Conservation (phyloP, 1,140 invertebrate genomes). For the Magallana angulata region DNA sequence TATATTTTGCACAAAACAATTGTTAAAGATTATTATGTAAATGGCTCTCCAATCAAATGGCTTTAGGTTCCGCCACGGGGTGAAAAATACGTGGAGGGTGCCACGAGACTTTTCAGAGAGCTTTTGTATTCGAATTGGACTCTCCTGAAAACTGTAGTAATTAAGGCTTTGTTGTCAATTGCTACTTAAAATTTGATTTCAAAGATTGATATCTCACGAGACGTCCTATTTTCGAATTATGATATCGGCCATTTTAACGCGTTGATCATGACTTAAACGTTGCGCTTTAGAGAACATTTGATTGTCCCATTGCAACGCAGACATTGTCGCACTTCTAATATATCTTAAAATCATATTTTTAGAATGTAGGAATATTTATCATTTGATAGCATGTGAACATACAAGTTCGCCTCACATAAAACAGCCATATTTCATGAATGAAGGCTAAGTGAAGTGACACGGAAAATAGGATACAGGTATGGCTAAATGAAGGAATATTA, state of each 20-base stretch:
- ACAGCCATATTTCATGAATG: background rate
- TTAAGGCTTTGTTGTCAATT: background rate
- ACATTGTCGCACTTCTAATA: too few species aligned
- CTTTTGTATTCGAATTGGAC: background rate
- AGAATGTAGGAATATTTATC: background rate
- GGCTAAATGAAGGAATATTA: slow-evolving; percentile 19
- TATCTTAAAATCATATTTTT: too few species aligned
- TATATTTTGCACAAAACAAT: slow-evolving; percentile 22
- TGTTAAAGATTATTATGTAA: slow-evolving; percentile 33
- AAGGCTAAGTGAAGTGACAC: background rate
- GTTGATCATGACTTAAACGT: too few species aligned
- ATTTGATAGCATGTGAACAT: background rate
- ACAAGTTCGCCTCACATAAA: slow-evolving; percentile 9
- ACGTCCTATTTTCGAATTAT: too few species aligned
- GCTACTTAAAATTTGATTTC: background rate
- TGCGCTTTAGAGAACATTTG: too few species aligned
- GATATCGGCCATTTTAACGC: too few species aligned
- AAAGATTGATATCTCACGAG: background rate
- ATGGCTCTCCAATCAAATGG: slow-evolving; percentile 14
- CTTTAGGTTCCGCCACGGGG: background rate
- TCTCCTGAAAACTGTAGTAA: background rate
- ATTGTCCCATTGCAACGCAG: too few species aligned
- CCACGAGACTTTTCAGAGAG: background rate
- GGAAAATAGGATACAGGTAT: slow-evolving; percentile 15
- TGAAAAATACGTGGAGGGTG: background rate